Base-by-base conservation (phyloP, 92 coral and sea anemone species). In the Phenganax subtilis region DNA sequence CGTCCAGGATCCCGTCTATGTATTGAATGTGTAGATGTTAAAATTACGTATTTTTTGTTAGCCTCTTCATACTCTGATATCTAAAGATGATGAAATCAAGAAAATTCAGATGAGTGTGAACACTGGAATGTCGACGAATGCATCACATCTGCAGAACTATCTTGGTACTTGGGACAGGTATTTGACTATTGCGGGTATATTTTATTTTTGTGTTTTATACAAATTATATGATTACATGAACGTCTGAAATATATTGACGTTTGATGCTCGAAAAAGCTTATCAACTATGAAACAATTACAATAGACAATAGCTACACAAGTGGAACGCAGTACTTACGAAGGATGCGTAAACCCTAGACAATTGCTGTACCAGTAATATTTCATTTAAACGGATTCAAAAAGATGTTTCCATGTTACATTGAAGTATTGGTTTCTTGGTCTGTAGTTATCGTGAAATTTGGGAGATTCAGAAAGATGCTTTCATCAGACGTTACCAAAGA, bases 401-500 rank as follows among this genome's bases (percentile, higher is more conserved):
- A 37, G 3, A 37, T 37, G 47, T 37, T 37, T 37, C 5, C 47
- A 37, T 37, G 47, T 37, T 37, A 1, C 5, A 37, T 37, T 37
- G 47, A 5, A 37, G 47, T 37, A 37, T 37, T 37, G 47, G 47
- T 37, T 75, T 75, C 71, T 55, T 57, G 17, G 29, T 68, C 31
- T 73, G 57, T 72, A 93, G 98, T 52, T 96, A 96, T 69, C 97
- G 99, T 10, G 99, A 96, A 84, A 96, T 96, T 77, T 96, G 99
- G 99, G 99, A 96, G 90, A 96, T 96, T 66, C 99, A 96, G 86
- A 96, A 96, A 73, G 99, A 96, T 69, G 93, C 99, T 0, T 96
- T 96, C 65, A 96, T 96, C 87, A 85, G 99, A 57, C 89, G 99
- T 72, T 96, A 96, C 76, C 99, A 96, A 81, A 86, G 99, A 66